Conservation (phyloP, 2,888 invertebrate species). For the Operophtera brumata region DNA sequence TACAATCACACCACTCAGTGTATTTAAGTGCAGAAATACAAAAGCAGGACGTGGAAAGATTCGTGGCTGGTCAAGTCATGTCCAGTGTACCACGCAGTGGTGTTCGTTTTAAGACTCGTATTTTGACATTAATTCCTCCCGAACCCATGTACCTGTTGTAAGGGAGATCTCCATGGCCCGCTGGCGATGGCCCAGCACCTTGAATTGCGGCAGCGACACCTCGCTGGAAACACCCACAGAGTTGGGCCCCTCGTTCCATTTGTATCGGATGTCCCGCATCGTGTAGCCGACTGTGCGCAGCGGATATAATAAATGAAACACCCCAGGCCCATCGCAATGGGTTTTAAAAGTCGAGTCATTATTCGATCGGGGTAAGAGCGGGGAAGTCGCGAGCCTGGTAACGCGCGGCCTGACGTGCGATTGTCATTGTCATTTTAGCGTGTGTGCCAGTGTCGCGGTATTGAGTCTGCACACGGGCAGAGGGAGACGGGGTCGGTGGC, state of each 20-base stretch:
- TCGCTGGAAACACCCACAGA: slow-evolving; percentile 97
- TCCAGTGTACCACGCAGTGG: slow-evolving; percentile 73
- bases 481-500: slow-evolving; percentile 76
- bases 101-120: slow-evolving; percentile 43
- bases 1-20: slow-evolving; percentile 64
- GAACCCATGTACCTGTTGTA: slow-evolving; percentile 90
- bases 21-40: slow-evolving; percentile 76
- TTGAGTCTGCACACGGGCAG: slow-evolving; percentile 73
- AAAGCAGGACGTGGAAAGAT: slow-evolving; percentile 78
- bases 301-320: slow-evolving; percentile 76
- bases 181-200: slow-evolving; percentile 97
- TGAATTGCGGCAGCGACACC: slow-evolving; percentile 98
- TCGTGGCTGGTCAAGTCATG: slow-evolving; percentile 63
- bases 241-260: slow-evolving; percentile 97
- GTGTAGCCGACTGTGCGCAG: slow-evolving; percentile 96
- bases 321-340: slow-evolving; percentile 80
- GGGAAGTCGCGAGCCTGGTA: slow-evolving; percentile 65
- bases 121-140: slow-evolving; percentile 52
- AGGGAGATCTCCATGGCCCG: slow-evolving; percentile 97
- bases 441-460: slow-evolving; percentile 75
- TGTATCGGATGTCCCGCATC: slow-evolving; percentile 98
- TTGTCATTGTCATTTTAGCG: slow-evolving; percentile 70
- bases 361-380: slow-evolving; percentile 71
- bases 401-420: slow-evolving; percentile 71
- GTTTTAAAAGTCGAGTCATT: slow-evolving; percentile 75